Evolutionary conservation across 1,140 invertebrate genomes (phyloP), one percentile per base, ranked within the genome.

Genomic region (Chelonus insularis): DNA sequence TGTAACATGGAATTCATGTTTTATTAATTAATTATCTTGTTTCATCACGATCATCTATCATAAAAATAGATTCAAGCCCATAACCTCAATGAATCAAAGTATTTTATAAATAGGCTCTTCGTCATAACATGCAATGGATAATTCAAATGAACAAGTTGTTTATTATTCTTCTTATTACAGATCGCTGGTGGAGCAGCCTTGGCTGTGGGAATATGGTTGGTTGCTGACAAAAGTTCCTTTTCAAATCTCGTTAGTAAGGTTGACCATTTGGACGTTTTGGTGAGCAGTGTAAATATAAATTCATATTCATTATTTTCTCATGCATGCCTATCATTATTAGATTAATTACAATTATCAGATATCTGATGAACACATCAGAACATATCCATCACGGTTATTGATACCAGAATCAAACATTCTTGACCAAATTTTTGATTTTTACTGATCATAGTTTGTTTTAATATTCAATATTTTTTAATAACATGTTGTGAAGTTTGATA

Each of bases 121-220:
- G 25, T 29, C 25, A 29, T 29, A n/a, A n/a, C n/a, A 4, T 29
- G 25, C 25, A 4, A 3, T 29, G 25, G 23, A 54, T 45, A 25
- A 18, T 41, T 54, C 12, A 45, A 48, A 16, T 21, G 12, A 58
- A 29, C 20, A n/a, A 60, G 18, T 56, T 50, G 14, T 59, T 63
- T 32, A 37, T n/a, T 52, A 23, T 36, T 29, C 36, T 4, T 2
- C 37, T 57, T 64, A 18, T 84, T 86, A 57, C 81, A 93, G 91
- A 74, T 92, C 69, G 82, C 87, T 64, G 91, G 91, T 68, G 87
- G 88, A 69, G 86, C 86, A 52, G 86, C 91, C 47, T 76, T 92
- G 45, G 86, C 87, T 11, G 82, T 91, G 47, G 91, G 91, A 68
- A 87, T 92, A 75, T 93, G 90, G 90, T 76, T 92, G 2, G 83